A percentile compares a stretch with the other conserved stretches of the same genome.
These are phyloP conservation scores for Hydrolagus colliei DNA, from an alignment of 2,797 vertebrate species.

Conservation along the genomic window DNA sequence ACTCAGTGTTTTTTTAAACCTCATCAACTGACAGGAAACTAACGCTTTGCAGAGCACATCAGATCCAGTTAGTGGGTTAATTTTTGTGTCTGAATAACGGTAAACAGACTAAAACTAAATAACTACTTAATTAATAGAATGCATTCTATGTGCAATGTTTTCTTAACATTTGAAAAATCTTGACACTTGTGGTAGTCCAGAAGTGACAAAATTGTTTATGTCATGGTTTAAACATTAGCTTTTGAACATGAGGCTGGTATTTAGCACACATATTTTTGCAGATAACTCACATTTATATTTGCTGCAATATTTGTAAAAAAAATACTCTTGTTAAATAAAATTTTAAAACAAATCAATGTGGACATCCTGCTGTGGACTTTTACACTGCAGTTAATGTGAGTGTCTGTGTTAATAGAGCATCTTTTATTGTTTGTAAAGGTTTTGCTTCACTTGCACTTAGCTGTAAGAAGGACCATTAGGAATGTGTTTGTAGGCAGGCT, in stretches of 20 bases:
- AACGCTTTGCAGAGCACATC: not conserved
- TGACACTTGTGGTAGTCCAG: too few relatives aligned
- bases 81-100: not conserved
- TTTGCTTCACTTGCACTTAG: not conserved
- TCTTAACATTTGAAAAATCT: too few relatives aligned
- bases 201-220: too few relatives aligned
- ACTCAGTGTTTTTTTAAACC: not conserved
- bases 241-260: too few relatives aligned
- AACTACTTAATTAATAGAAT: too few relatives aligned
- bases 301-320: too few relatives aligned
- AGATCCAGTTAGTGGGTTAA: not conserved
- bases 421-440: not conserved
- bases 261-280: too few relatives aligned
- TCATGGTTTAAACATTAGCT: too few relatives aligned
- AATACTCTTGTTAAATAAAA: too few relatives aligned
- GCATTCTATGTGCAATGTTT: too few relatives aligned
- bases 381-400: not conserved
- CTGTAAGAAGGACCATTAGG: not conserved
- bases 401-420: slow-evolving; percentile 8
- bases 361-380: not conserved
- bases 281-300: too few relatives aligned
- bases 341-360: not conserved
- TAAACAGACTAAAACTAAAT: not conserved
- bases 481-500: not conserved
- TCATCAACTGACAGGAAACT: not conserved